Evolutionary conservation across 2,888 invertebrate species (phyloP).

Genomic region (Clepsis dumicolana): DNA sequence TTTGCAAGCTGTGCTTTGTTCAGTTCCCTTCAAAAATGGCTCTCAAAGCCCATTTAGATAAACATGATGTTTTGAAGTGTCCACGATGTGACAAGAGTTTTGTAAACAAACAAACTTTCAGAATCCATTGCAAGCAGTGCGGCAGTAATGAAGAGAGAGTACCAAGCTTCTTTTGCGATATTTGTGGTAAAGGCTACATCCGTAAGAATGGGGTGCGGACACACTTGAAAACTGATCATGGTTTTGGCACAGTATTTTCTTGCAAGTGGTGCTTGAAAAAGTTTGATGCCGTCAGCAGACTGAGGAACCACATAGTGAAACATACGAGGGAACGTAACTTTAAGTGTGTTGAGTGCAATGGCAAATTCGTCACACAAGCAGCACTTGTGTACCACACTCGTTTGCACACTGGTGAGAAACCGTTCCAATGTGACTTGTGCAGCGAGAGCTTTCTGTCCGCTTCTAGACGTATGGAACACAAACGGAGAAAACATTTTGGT

Average conservation of each 20-base stretch:
- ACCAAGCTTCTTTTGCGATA: slow-evolving; percentile 68
- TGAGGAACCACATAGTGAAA: slow-evolving; percentile 71
- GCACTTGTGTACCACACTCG: slow-evolving; percentile 71
- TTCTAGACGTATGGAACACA: slow-evolving; percentile 44
- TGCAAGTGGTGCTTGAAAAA: slow-evolving; percentile 75
- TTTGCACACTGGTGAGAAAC: slow-evolving; percentile 75
- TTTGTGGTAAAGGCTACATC: slow-evolving; percentile 69
- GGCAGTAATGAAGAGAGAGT: slow-evolving; percentile 54
- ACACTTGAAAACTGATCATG: slow-evolving; percentile 70
- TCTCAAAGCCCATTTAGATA: slow-evolving; percentile 65
- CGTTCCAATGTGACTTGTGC: slow-evolving; percentile 73
- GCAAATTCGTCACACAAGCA: slow-evolving; percentile 70
- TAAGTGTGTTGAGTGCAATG: slow-evolving; percentile 68
- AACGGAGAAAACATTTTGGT: slow-evolving; percentile 48
- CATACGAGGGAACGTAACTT: slow-evolving; percentile 75
- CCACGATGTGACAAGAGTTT: slow-evolving; percentile 64
- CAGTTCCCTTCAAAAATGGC: slow-evolving; percentile 67
- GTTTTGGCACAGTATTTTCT: slow-evolving; percentile 64
- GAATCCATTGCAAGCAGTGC: slow-evolving; percentile 65
- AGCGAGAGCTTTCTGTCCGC: slow-evolving; percentile 63
- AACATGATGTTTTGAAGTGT: slow-evolving; percentile 66
- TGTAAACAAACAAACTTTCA: slow-evolving; percentile 62
- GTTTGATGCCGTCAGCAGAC: slow-evolving; percentile 69
- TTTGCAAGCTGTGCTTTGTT: slow-evolving; percentile 67
- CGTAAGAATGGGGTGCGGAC: slow-evolving; percentile 65